Percentiles rank a stretch among this genome's conserved stretches.
phyloP scores from a whole-genome alignment of 2,113 vertebrate species.

The Thinocorus orbignyianus region DNA sequence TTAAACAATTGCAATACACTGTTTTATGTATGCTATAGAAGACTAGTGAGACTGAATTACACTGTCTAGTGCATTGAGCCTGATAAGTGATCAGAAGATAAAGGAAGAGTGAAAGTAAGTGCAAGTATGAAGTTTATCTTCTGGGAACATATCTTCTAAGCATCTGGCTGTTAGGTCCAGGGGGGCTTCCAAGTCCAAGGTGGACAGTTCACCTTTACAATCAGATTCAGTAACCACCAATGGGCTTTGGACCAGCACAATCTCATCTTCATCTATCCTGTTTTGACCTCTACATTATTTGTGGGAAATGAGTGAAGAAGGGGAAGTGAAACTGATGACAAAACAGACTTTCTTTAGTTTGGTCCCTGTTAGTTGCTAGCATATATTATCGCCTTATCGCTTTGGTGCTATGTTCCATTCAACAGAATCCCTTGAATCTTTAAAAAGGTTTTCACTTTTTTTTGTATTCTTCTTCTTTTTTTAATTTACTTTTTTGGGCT shows the following conservation, averaged over 20 bases:
- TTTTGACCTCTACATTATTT: not conserved
- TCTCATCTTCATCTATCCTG: not conserved
- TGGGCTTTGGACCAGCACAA: not conserved
- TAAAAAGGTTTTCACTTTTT: not conserved
- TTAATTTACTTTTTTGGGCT: rapidly evolving
- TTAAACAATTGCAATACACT: not conserved
- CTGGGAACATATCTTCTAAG: not conserved
- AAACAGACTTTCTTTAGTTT: not conserved
- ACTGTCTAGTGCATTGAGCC: not conserved
- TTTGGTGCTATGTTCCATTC: not conserved
- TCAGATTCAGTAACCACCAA: not conserved
- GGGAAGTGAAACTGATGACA: not conserved
- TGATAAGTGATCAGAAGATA: not conserved
- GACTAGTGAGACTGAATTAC: not conserved
- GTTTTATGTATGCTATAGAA: not conserved
- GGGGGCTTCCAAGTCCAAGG: not conserved
- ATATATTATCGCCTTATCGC: not conserved
- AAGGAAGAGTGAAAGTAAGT: not conserved
- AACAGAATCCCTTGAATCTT: not conserved
- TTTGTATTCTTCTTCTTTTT: not conserved
- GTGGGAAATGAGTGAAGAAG: not conserved
- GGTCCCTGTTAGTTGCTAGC: not conserved
- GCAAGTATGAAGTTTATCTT: not conserved
- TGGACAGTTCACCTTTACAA: not conserved
- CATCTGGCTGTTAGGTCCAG: not conserved